Evolutionary conservation across 1,140 invertebrate species (phyloP), one percentile per base, ranked within the genome.

Genomic region (Pogonomyrmex barbatus): DNA sequence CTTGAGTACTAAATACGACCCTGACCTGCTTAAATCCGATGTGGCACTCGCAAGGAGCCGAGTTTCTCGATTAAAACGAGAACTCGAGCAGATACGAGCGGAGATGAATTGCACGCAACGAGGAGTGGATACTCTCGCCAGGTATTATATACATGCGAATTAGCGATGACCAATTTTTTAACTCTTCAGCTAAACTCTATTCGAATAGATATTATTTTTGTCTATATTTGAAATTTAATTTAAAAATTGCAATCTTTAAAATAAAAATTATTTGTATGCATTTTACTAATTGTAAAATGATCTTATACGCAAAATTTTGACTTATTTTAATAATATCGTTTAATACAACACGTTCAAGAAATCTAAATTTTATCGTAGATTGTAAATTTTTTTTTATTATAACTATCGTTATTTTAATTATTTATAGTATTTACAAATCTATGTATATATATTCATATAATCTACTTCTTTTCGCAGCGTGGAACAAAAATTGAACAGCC

Each of bases 51-150:
- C 98, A 1, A 97, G 97, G 91, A 98, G 97, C 89, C 95, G 98
- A 75, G 98, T 99, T 2, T 97, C 98, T 33, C 96, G 98, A 88
- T 95, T 99, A 17, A 97, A 98, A 93, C 97, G 97, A 90, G 99
- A 99, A 95, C 94, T 99, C 90, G 97, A 98, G 92, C 98, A 99
- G 93, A 99, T 99, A 85, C 96, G 97, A 90, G 97, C 98, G 12
- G 98, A 99, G 94, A 98, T 99, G 95, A 97, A 97, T 54, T 98
- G 98, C 92, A 99, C 98, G 68, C 97, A 99, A 92, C 96, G 98
- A 78, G 99, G 99, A 85, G 97, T 99, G 54, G 97, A 99, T 92
- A 99, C 98, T 0, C 95, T 99, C 56, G 96, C 98, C 73, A 98
- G 97, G 97, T 98, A 96, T 96, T 60, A 58, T n/a, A 36, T 10